Base-by-base conservation (phyloP, 2,113 vertebrate genomes). In the Actenoides hombroni region DNA sequence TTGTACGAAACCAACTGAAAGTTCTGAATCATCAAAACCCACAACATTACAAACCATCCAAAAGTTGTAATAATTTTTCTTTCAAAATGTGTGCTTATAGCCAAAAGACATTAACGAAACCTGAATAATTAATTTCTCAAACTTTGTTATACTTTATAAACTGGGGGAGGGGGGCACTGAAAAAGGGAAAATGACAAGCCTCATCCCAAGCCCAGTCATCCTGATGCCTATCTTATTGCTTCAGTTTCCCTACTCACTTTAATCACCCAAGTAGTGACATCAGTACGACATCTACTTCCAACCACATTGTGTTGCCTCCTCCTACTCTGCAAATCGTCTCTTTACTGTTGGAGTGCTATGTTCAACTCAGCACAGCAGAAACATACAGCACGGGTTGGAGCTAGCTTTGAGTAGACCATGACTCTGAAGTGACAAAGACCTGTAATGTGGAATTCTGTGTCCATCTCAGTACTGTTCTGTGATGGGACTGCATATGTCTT, bases 241-340 rank as follows among this genome's bases (percentile, higher is more conserved):
- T 90, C 78, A 79, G 57, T 67, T 88, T 75, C 63, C 67, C 75
- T 76, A 74, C 74, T 93, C 6, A 7, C 65, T 92, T 84, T 90
- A 84, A 75, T 87, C 83, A 87, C 70, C 35, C 48, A 73, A 78
- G 53, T 46, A 95, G 81, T 82, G 75, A 61, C 65, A 79, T 84
- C 83, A 67, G 56, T 51, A 79, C 5, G 15, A 86, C 51, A 67
- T 84, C 78, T 70, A 74, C 80, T 95, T 91, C 60, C 69, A 75
- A 82, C 51, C 77, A 94, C 70, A 60, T 49, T 78, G 77, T 82
- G 90, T 63, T 93, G 74, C 82, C 39, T 78, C 90, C 82, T 86
- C 79, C 57, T 82, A 40, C 92, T 94, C 87, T 71, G 84, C 87
- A 91, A 74, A 69, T 86, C 80, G 60, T 87, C 65, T 96, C 57